Percentiles rank a stretch among this genome's conserved stretches.
phyloP scores from a whole-genome alignment of 2,888 invertebrate species.

The Brachycybe producta region DNA sequence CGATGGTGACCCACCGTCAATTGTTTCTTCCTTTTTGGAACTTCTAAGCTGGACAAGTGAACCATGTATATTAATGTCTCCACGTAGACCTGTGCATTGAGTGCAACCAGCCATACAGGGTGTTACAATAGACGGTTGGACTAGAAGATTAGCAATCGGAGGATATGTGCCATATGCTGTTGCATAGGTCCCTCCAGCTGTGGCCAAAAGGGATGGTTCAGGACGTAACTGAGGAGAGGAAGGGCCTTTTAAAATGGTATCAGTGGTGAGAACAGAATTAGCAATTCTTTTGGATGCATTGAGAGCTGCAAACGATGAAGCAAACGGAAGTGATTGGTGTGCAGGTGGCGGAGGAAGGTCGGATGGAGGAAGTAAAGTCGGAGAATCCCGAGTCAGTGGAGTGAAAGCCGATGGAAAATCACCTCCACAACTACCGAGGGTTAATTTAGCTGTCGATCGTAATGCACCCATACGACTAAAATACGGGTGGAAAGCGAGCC shows the following conservation, averaged over 20 bases:
- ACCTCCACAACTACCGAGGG: conserved; percentile 1
- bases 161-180: conserved; percentile 4
- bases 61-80: no score
- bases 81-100: not conserved
- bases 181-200: not conserved
- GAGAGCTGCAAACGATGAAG: not conserved
- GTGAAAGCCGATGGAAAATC: conserved; percentile 8
- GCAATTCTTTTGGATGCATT: not conserved
- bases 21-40: no score
- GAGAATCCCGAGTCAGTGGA: not conserved
- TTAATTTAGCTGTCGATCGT: not conserved
- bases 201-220: not conserved
- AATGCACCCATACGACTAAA: conserved; percentile 1
- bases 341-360: conserved; percentile 5
- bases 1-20: no score
- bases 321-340: conserved; percentile 6
- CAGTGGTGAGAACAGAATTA: not conserved
- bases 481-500: not conserved
- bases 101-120: not conserved
- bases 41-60: no score
- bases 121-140: conserved; percentile 1
- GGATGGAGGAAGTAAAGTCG: not conserved
- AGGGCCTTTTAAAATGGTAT: not conserved
- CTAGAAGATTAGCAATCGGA: not conserved
- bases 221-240: not conserved